A percentile compares a stretch with the other conserved stretches of the same genome.
These are phyloP conservation scores for Sphyrna mokarran DNA, from an alignment of 2,113 vertebrate species.

Conservation along the genomic window DNA sequence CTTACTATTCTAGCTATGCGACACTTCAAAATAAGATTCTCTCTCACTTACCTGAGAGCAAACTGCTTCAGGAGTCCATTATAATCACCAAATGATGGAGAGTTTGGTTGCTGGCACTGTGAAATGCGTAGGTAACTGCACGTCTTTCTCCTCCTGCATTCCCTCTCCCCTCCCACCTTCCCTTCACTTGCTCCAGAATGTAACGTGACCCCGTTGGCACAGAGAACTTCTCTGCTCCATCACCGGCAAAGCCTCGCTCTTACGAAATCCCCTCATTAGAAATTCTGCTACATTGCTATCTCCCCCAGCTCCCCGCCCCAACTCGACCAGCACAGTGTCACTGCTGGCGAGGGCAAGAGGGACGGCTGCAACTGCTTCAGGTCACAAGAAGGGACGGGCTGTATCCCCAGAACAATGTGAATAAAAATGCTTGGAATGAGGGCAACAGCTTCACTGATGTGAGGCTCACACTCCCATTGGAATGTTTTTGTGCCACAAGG, in stretches of 20 bases:
- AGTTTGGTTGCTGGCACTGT: background rate
- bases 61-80: background rate
- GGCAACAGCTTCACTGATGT: background rate
- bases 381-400: background rate
- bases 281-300: background rate
- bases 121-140: background rate
- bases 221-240: background rate
- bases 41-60: conserved; percentile 1
- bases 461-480: background rate
- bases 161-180: too few relatives aligned
- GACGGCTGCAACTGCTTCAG: background rate
- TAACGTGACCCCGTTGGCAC: background rate
- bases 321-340: background rate
- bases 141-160: background rate
- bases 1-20: background rate
- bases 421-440: background rate
- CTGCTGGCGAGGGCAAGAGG: background rate
- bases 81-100: background rate
- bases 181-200: background rate
- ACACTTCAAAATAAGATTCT: background rate
- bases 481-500: background rate
- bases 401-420: background rate
- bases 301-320: background rate
- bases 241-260: background rate
- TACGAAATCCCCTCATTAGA: background rate